Evolutionary conservation across 2,113 vertebrate species (phyloP).

Genomic region (Myrmecobius fasciatus): DNA sequence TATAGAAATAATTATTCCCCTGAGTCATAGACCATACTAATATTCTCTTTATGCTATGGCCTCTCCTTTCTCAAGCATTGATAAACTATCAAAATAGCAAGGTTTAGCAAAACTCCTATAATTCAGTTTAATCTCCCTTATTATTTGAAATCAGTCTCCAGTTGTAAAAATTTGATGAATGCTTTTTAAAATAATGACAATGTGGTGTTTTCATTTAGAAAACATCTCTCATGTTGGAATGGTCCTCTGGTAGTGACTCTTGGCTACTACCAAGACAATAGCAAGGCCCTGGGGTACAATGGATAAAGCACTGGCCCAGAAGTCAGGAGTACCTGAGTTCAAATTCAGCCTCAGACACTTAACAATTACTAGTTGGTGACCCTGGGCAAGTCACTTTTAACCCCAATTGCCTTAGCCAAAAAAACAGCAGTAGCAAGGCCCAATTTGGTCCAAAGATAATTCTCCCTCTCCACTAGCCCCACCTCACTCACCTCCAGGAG

Average conservation of each 20-base stretch:
- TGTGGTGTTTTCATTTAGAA: not conserved
- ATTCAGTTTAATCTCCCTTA: not conserved
- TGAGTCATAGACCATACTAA: not conserved
- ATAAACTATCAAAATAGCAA: not conserved
- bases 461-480: not conserved
- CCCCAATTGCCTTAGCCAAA: too few species aligned
- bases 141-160: not conserved
- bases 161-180: not conserved
- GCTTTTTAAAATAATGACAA: not conserved
- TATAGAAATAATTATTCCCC: not conserved
- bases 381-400: too few species aligned
- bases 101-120: not conserved
- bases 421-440: not conserved
- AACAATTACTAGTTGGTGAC: too few species aligned
- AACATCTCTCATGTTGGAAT: not conserved
- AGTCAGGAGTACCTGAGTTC: too few species aligned
- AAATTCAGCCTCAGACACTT: too few species aligned
- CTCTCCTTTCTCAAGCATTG: not conserved
- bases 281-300: not conserved
- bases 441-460: not conserved
- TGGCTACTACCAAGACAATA: not conserved
- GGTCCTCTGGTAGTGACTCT: not conserved
- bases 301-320: too few species aligned
- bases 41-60: not conserved
- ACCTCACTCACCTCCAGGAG: not conserved